Base-by-base conservation (phyloP, 53 echinoderm and acorn worm genomes). In the Astropecten irregularis region DNA sequence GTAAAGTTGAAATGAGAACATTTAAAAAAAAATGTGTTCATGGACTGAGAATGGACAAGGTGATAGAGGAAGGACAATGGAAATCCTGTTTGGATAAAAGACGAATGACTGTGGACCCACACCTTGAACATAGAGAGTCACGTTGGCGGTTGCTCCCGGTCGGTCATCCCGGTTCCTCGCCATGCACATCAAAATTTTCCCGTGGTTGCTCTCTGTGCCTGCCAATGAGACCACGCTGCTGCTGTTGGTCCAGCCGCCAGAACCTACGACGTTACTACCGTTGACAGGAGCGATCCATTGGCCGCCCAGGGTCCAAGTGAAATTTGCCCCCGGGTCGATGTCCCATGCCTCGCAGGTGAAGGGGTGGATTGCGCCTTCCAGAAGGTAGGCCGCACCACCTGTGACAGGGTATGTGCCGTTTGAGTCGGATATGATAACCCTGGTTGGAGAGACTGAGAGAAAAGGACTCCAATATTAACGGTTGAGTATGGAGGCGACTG, bases 221-320 rank as follows among this genome's bases (percentile, higher is more conserved):
- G 4, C 4, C 51, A 71, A 18, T 31, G 51, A 49, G 14, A 49
- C 32, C 5, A 8, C 42, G 16, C 71, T 71, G 3, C 22, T 71
- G 18, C 71, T 42, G 48, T 32, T 71, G 9, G 33, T 71, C 71
- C 27, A 50, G 5, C 71, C 51, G 1, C 32, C 51, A 6, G 32
- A 1, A 31, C 33, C 42, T 16, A 23, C 34, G 49, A 27, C 32
- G 13, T 49, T 19, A 50, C 11, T 29, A 11, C 34, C 42, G 50
- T 4, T 33, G 49, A 0, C 34, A 11, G 33, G 7, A 0, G 51
- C 3, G 1, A 64, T 16, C 32, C n/a, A 34, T 16, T 71, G 29
- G 31, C 71, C 33, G 13, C 49, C 71, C 14, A 71, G 0, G 30
- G 51, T 50, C 71, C 71, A 71, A 4, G 51, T 49, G 51, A 71